Conservation (phyloP, 2,888 invertebrate species). For the Pyralis farinalis region DNA sequence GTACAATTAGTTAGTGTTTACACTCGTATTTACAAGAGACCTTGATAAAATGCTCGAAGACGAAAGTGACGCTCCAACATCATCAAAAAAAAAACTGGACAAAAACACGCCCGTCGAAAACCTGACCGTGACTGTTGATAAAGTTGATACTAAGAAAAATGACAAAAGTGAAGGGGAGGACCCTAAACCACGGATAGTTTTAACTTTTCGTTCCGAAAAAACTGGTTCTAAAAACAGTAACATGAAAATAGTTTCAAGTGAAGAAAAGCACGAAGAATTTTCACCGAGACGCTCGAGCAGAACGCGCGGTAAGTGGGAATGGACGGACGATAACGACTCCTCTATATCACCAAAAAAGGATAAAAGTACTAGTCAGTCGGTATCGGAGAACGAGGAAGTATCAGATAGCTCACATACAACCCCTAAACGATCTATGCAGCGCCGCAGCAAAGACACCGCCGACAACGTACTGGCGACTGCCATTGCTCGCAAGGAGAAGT, state of each 20-base stretch:
- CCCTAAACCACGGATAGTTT: slow-evolving; percentile 81
- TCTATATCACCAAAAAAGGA: slow-evolving; percentile 46
- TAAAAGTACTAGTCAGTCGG: slow-evolving; percentile 35
- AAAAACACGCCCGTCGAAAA: slow-evolving; percentile 31
- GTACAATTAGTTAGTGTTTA: not conserved
- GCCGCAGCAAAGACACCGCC: slow-evolving; percentile 82
- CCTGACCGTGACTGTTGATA: slow-evolving; percentile 42
- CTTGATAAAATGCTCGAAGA: slow-evolving; percentile 66
- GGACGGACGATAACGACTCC: slow-evolving; percentile 54
- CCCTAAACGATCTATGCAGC: slow-evolving; percentile 83
- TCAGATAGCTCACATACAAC: slow-evolving; percentile 48
- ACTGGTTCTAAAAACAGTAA: slow-evolving; percentile 74
- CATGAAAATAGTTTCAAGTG: slow-evolving; percentile 74
- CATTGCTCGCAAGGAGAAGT: slow-evolving; percentile 87
- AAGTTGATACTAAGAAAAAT: slow-evolving; percentile 44
- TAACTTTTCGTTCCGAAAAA: slow-evolving; percentile 83
- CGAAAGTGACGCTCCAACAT: slow-evolving; percentile 36
- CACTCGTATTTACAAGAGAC: slow-evolving; percentile 30
- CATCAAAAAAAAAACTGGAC: slow-evolving; percentile 54
- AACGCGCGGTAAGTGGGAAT: slow-evolving; percentile 58
- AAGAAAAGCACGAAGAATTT: slow-evolving; percentile 63
- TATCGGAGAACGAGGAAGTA: slow-evolving; percentile 60
- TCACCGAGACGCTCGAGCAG: slow-evolving; percentile 58
- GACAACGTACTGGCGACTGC: slow-evolving; percentile 85
- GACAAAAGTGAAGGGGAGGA: slow-evolving; percentile 56